Conservation (phyloP, 2,113 vertebrate species). For the Crypturellus undulatus region DNA sequence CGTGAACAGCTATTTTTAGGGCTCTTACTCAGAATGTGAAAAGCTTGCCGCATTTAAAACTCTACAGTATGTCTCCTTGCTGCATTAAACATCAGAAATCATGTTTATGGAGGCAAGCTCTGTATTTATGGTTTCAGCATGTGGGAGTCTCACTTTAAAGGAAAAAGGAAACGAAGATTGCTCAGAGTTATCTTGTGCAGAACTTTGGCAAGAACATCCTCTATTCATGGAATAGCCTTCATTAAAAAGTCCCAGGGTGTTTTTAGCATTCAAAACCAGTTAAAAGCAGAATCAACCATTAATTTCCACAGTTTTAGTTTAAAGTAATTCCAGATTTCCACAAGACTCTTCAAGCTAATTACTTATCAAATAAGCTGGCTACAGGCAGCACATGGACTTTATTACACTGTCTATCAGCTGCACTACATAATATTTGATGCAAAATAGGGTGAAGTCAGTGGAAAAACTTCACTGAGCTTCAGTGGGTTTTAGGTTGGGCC, state of each 20-base stretch:
- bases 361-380: slow-evolving; percentile 7
- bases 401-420: not conserved
- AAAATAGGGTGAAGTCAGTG: slow-evolving; percentile 9
- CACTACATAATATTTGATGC: not conserved
- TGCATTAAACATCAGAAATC: slow-evolving; percentile 29
- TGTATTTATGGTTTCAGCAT: slow-evolving; percentile 37
- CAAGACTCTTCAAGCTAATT: slow-evolving; percentile 6
- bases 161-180: slow-evolving; percentile 60
- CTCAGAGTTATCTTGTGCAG: slow-evolving; percentile 53
- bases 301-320: slow-evolving; percentile 18
- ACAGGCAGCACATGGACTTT: not conserved
- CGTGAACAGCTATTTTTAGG: slow-evolving; percentile 40
- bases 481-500: slow-evolving; percentile 24
- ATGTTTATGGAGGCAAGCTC: slow-evolving; percentile 36
- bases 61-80: not conserved
- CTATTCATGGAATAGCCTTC: slow-evolving; percentile 62
- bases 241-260: slow-evolving; percentile 51
- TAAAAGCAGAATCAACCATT: slow-evolving; percentile 47
- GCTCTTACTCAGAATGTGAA: slow-evolving; percentile 1
- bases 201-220: slow-evolving; percentile 57
- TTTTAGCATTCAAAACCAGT: slow-evolving; percentile 57
- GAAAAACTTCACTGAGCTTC: slow-evolving; percentile 10
- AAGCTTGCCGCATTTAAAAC: slow-evolving; percentile 9
- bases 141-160: slow-evolving; percentile 54
- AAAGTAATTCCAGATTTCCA: slow-evolving; percentile 58